Percentiles rank a stretch among this genome's conserved stretches.
phyloP scores from a whole-genome alignment of 2,888 invertebrate species.

The Psococerastis gibbosa region DNA sequence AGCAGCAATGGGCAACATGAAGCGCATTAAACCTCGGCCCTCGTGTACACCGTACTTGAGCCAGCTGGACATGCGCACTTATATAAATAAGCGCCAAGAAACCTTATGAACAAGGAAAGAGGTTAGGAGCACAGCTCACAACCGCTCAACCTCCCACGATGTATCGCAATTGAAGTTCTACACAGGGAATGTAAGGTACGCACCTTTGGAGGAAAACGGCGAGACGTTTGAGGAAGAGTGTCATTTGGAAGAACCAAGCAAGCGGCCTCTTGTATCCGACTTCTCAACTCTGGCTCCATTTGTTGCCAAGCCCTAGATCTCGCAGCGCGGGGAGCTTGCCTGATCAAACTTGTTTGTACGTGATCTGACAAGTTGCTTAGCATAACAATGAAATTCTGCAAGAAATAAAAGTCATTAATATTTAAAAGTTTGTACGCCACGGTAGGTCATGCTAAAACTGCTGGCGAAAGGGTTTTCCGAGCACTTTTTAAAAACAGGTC shows the following conservation, averaged over 20 bases:
- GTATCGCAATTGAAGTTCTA: too few species aligned
- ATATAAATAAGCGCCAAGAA: too few species aligned
- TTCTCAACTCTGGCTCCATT: slow-evolving; percentile 39
- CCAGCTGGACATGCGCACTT: too few species aligned
- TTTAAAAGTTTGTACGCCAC: background rate
- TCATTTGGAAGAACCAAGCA: slow-evolving; percentile 30
- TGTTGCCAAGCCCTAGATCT: slow-evolving; percentile 43
- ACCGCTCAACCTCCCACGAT: too few species aligned
- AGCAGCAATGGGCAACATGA: too few species aligned
- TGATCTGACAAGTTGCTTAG: slow-evolving; percentile 41
- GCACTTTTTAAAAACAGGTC: background rate
- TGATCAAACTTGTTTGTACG: slow-evolving; percentile 48
- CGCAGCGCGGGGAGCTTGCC: slow-evolving; percentile 45
- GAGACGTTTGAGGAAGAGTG: slow-evolving; percentile 7
- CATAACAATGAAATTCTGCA: slow-evolving; percentile 25
- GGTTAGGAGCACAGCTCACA: too few species aligned
- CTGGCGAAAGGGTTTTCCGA: too few species aligned
- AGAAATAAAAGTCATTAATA: slow-evolving; percentile 4
- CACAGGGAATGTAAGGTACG: too few species aligned
- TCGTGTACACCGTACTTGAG: too few species aligned
- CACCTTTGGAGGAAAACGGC: background rate
- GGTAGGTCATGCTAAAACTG: too few species aligned
- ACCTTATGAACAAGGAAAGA: too few species aligned
- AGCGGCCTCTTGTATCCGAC: slow-evolving; percentile 42
- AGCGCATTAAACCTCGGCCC: too few species aligned